Evolutionary conservation across 1,140 invertebrate genomes (phyloP), one percentile per base, ranked within the genome.

Genomic region (Drosophila guanche): DNA sequence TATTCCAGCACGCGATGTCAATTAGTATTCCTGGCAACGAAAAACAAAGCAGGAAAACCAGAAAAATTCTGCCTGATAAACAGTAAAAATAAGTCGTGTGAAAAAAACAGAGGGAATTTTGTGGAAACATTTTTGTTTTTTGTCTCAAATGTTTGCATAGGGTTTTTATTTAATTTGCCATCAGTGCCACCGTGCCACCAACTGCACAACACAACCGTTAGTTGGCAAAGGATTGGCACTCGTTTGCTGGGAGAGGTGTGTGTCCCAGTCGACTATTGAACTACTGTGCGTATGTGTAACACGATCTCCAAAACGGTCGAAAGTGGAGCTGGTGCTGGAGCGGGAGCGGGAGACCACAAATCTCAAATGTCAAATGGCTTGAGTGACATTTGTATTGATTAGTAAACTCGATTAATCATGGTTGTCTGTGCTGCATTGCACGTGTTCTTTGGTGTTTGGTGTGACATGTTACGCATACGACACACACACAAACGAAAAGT

Each of bases 331-430:
- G 45, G 29, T 16, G 41, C 23, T 33, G 48, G 50, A 47, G 69
- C 45, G 53, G 65, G 67, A 72, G 52, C n/a, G 16, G 16, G 16
- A 75, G 70, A 62, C 76, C 81, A 88, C 81, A 88, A 88, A 88
- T 88, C 81, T 88, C 78, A 81, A 86, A 86, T 86, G 77, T 88
- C 81, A 78, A 74, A 52, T 63, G 74, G 61, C 61, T 67, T 71
- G 83, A 86, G 68, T 81, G 81, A 81, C 81, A 86, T 86, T 86
- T 81, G 83, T 86, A 86, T 86, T 86, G 81, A 86, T 86, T 86
- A 86, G 81, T 86, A 81, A 73, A 86, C 75, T 68, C 77, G 81
- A 86, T 86, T 86, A 86, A 86, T 86, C 81, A 86, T 85, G 76
- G 66, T 29, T 58, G 60, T 55, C 43, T 56, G 53, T 25, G 27